These are phyloP conservation scores for Astyanax mexicanus DNA, from an alignment of 2,797 vertebrate species.

Conservation along the genomic window DNA sequence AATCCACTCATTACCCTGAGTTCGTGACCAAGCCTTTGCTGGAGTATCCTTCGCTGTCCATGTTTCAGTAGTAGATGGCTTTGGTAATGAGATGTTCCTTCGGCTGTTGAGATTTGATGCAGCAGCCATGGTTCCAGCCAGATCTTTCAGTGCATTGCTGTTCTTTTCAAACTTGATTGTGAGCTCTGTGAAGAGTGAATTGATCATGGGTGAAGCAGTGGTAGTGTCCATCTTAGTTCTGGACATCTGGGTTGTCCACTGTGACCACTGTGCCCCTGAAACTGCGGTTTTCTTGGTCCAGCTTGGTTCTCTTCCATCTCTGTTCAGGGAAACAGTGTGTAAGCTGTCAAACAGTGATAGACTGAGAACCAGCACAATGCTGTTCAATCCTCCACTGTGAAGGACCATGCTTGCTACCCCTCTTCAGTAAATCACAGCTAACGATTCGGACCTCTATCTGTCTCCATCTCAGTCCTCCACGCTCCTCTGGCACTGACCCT, in stretches of 20 bases:
- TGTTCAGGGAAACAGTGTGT: slow-evolving; percentile 43
- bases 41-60: slow-evolving; percentile 10
- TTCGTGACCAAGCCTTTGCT: slow-evolving; percentile 10
- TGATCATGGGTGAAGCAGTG: slow-evolving; percentile 49
- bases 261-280: slow-evolving; percentile 31
- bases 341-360: slow-evolving; percentile 58
- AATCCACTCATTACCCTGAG: slow-evolving; percentile 22
- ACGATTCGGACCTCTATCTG: slow-evolving; percentile 33
- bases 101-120: not conserved
- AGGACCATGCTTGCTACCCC: slow-evolving; percentile 53
- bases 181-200: slow-evolving; percentile 50
- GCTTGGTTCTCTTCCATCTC: slow-evolving; percentile 48
- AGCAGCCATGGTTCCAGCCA: not conserved
- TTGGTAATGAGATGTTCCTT: not conserved
- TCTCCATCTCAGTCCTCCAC: slow-evolving; percentile 30
- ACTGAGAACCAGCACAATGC: slow-evolving; percentile 58
- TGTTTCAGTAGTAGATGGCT: not conserved
- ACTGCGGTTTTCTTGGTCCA: slow-evolving; percentile 44
- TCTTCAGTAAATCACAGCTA: slow-evolving; percentile 34
- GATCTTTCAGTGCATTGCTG: slow-evolving; percentile 44
- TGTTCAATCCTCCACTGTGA: slow-evolving; percentile 40
- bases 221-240: slow-evolving; percentile 54
- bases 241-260: slow-evolving; percentile 38
- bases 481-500: slow-evolving; percentile 26
- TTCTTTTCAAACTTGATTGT: slow-evolving; percentile 56